Conservation (phyloP, 2,113 vertebrate genomes). For the Cygnus buccinator region DNA sequence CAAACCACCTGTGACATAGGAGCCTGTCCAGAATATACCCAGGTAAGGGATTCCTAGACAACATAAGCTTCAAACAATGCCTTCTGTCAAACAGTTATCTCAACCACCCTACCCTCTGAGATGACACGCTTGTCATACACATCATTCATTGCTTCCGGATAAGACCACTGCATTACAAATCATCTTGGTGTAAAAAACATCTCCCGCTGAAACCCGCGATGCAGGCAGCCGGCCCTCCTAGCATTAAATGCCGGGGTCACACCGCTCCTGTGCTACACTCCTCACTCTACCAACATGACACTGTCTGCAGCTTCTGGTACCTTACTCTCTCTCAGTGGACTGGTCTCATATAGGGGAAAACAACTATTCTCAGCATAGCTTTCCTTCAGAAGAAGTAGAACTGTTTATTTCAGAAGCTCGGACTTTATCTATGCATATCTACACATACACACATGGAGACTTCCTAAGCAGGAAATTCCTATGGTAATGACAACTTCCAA, state of each 20-base stretch:
- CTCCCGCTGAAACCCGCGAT: neutral
- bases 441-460: neutral
- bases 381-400: neutral
- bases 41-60: neutral
- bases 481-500: neutral
- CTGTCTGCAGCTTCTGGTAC: fast-evolving
- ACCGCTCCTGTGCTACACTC: neutral
- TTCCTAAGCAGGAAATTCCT: neutral
- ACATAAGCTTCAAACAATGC: neutral
- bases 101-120: neutral
- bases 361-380: neutral
- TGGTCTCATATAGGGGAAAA: neutral
- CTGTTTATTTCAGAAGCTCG: neutral
- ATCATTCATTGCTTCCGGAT: neutral
- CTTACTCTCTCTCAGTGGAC: neutral
- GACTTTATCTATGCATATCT: neutral
- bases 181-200: neutral
- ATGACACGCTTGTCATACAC: neutral
- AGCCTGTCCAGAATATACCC: neutral
- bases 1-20: neutral
- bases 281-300: neutral
- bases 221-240: neutral
- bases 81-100: neutral
- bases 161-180: neutral
- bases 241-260: neutral